Evolutionary conservation across 2,888 invertebrate species (phyloP).

Genomic region (Temnothorax unifasciatus): DNA sequence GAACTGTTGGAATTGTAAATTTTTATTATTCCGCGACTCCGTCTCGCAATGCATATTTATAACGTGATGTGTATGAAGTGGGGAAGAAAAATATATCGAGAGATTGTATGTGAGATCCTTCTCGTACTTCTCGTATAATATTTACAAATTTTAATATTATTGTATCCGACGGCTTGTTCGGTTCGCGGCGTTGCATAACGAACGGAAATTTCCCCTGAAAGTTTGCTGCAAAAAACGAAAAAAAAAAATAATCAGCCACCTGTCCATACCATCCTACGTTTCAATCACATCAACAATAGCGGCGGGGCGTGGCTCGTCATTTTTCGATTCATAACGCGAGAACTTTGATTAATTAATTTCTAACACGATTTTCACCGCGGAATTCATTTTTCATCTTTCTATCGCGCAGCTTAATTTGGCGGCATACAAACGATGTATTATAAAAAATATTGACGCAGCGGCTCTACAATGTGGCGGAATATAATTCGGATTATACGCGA

Average conservation of each 20-base stretch:
- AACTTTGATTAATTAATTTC: slow-evolving; percentile 73
- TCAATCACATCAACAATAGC: slow-evolving; percentile 27
- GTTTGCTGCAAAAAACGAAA: not conserved
- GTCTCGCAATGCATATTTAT: not conserved
- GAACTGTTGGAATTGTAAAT: slow-evolving; percentile 20
- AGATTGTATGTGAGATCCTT: not conserved
- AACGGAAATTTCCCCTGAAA: not conserved
- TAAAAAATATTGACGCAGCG: slow-evolving; percentile 36
- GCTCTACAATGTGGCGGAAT: not conserved
- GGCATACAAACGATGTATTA: slow-evolving; percentile 19
- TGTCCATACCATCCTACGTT: slow-evolving; percentile 11
- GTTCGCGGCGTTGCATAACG: not conserved
- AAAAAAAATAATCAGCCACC: not conserved
- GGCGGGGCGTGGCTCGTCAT: slow-evolving; percentile 58
- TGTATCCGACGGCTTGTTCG: not conserved
- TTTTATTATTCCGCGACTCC: slow-evolving; percentile 2
- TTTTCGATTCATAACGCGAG: slow-evolving; percentile 63
- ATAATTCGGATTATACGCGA: not conserved
- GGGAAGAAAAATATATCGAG: slow-evolving; percentile 10
- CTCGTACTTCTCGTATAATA: not conserved
- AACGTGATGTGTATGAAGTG: not conserved
- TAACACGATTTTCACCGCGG: slow-evolving; percentile 46
- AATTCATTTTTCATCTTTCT: slow-evolving; percentile 47
- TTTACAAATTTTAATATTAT: slow-evolving; percentile 9
- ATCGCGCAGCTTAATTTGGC: slow-evolving; percentile 14